phyloP scores from a whole-genome alignment of 2,888 invertebrate genomes.

The Kryphioiulus occultus region DNA sequence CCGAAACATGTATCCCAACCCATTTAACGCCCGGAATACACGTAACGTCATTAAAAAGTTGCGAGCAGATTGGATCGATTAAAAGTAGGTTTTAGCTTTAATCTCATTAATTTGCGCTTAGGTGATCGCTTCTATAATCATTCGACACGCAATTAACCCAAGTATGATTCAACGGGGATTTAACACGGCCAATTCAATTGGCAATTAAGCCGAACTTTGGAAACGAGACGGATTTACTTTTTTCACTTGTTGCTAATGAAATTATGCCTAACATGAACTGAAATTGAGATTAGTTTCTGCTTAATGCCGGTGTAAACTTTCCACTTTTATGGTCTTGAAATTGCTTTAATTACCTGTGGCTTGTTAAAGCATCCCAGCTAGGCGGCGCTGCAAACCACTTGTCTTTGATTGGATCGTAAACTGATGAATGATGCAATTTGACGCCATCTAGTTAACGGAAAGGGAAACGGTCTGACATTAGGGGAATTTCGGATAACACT shows the following conservation, averaged over 20 bases:
- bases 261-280: neutral
- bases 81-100: slow-evolving; percentile 39
- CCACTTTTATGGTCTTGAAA: neutral
- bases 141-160: slow-evolving; percentile 45
- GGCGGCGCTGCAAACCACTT: neutral
- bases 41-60: slow-evolving; percentile 17
- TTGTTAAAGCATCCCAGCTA: neutral
- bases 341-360: neutral
- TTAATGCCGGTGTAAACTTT: neutral
- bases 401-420: no score
- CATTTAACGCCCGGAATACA: neutral
- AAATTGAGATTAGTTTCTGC: neutral
- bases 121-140: slow-evolving; percentile 39
- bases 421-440: no score
- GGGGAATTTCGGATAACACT: no score
- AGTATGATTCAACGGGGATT: slow-evolving; percentile 42
- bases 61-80: slow-evolving; percentile 44
- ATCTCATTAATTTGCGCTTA: slow-evolving; percentile 46
- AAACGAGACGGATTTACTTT: neutral
- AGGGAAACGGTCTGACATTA: no score
- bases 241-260: neutral
- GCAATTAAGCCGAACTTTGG: neutral
- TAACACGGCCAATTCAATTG: slow-evolving; percentile 26
- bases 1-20: neutral
- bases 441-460: no score